Evolutionary conservation across 2,797 vertebrate genomes (phyloP), one percentile per base, ranked within the genome.

Genomic region (Smutsia temminckii): DNA sequence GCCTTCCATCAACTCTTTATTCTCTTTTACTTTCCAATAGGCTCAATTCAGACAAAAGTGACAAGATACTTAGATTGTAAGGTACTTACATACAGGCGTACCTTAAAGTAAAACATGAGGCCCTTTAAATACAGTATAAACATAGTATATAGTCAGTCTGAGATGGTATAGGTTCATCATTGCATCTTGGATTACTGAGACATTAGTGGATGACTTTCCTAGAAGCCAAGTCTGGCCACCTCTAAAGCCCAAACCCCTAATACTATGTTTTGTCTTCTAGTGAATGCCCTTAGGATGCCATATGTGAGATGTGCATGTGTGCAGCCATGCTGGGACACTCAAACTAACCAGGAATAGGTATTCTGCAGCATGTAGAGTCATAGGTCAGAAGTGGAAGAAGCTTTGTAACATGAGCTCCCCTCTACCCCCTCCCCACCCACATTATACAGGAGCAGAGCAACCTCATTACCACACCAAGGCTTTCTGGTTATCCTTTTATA

Each of bases 1-100:
- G 71, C 32, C 34, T 81, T 85, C 37, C 69, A 37, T 61, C 32
- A 72, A 40, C 6, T 77, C 20, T 87, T 80, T 80, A 74, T 93
- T 87, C 8, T 85, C 51, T 49, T 88, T 92, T 85, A 51, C 42
- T 92, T 96, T 85, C 55, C 78, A 95, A 79, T 1, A 91, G 32
- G 17, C 6, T 94, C 71, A 92, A 29, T 55, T 91, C 18, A 93
- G 88, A 93, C 9, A 34, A 79, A 92, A 93, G 51, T 27, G 61
- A 8, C 17, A 64, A 77, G 16, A 72, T 42, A 72, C 23, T 85
- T 46, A 80, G 57, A 68, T 5, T 42, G 37, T 63, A 53, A 95
- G 42, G 42, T 34, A 83, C 21, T 93, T 81, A 32, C 71, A 40
- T 85, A 93, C 2, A 46, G 10, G 46, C 46, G 11, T 46, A 46